Base-by-base conservation (phyloP, 2,888 invertebrate genomes). In the Matsumyia berberina region DNA sequence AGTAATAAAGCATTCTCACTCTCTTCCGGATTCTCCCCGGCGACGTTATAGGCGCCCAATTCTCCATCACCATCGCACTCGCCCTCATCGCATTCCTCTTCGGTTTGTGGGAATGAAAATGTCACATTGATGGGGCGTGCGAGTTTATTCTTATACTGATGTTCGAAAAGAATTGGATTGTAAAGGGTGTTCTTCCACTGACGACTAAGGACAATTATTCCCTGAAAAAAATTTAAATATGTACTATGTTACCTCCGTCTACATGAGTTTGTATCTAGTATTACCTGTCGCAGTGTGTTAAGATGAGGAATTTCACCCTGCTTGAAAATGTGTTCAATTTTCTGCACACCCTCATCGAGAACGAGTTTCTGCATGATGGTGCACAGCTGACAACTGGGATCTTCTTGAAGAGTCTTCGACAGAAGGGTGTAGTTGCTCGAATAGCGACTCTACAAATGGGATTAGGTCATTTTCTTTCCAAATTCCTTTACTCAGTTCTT, bases 161-260 rank as follows among this genome's bases (percentile, higher is more conserved):
- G 97, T 88, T 97, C 97, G 69, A 97, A 94, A 44, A 98, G 93
- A 86, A 97, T 93, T 0, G 99, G 98, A 87, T 98, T 98, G 91
- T 98, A 98, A 17, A 99, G 92, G 2, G 97, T 96, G 91, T 97
- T 98, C 92, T 98, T 98, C 99, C 98, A 99, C 90, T 99, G 98
- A 0, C 98, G 94, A 89, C 97, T 97, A 69, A 99, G 93, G 29
- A 98, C 98, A 90, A 99, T 96, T n/a, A 99, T 96, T 31, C 98
- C 98, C 96, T 96, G 90, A 9, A 78, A 87, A 5, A 33, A 42
- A 66, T 15, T 15, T 60, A 24, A 9, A 70, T 62, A 76, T 39
- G 51, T 19, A 9, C 1, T 5, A 29, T 15, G 7, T 19, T 1
- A 31, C 46, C 39, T 64, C 39, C 12, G 3, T 51, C 17, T 17